These are phyloP conservation scores for Mellilla xanthometata DNA, from an alignment of 2,888 invertebrate genomes.

Conservation along the genomic window DNA sequence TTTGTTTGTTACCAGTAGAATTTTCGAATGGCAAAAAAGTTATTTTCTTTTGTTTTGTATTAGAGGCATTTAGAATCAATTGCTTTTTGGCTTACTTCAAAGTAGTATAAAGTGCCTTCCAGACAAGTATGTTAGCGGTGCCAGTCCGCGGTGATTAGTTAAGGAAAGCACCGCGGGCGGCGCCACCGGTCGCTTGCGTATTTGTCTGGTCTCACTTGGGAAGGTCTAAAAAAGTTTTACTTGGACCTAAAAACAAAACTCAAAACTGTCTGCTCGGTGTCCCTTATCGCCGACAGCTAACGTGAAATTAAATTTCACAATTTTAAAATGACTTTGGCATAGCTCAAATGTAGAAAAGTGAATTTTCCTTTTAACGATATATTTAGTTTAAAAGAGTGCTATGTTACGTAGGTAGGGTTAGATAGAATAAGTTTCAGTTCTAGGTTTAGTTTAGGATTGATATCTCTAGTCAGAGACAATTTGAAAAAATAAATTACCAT, in stretches of 20 bases:
- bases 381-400: constrained; percentile 71
- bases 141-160: not conserved
- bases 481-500: constrained; percentile 75
- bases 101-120: not conserved
- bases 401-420: constrained; percentile 68
- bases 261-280: not conserved
- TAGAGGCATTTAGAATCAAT: constrained; percentile 4
- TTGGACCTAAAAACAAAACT: too few species aligned
- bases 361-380: constrained; percentile 30
- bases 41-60: not conserved
- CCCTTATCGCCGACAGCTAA: constrained; percentile 2
- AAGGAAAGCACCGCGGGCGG: not conserved
- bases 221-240: not conserved
- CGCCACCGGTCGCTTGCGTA: not conserved
- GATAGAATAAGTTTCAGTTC: constrained; percentile 60
- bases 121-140: not conserved
- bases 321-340: constrained; percentile 64
- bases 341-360: constrained; percentile 72
- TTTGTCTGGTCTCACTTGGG: not conserved
- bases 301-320: constrained; percentile 72
- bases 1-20: not conserved
- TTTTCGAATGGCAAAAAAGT: too few species aligned
- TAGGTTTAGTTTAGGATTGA: constrained; percentile 62
- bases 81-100: not conserved
- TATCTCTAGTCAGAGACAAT: constrained; percentile 81